Conservation (phyloP, 2,888 invertebrate genomes). For the Ichneumoninae sp. region DNA sequence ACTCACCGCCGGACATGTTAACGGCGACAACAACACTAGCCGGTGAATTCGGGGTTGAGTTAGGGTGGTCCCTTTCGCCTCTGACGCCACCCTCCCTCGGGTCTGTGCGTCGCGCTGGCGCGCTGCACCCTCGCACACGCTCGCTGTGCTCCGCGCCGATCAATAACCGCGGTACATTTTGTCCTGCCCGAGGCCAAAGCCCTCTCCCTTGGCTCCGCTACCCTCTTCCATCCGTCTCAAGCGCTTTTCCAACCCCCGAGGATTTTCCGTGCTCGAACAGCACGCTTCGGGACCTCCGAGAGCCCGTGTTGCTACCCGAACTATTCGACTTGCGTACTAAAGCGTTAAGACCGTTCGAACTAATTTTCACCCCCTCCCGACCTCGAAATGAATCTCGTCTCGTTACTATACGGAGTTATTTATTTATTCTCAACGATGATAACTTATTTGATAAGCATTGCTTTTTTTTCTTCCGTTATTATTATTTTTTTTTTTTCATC, state of each 20-base stretch:
- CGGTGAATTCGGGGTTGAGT: constrained; percentile 68
- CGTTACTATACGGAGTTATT: constrained; percentile 18
- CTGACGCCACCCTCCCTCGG: constrained; percentile 33
- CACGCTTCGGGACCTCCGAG: constrained; percentile 8
- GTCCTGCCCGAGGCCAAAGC: constrained; percentile 41
- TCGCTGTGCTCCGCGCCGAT: constrained; percentile 34
- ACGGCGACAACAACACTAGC: constrained; percentile 73
- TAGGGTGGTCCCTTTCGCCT: constrained; percentile 47
- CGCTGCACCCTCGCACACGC: constrained; percentile 40
- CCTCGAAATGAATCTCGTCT: not conserved
- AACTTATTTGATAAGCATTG: constrained; percentile 35
- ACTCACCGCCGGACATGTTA: constrained; percentile 81
- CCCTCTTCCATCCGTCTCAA: constrained; percentile 29
- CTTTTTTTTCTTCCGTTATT: not conserved
- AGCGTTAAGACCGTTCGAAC: not conserved
- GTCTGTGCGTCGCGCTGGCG: constrained; percentile 42
- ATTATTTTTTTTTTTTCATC: not conserved
- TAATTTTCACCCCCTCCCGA: not conserved
- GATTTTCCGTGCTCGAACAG: not conserved
- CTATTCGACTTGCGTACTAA: constrained; percentile 1
- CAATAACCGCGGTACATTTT: constrained; percentile 52
- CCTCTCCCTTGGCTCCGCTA: constrained; percentile 42
- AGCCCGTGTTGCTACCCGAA: constrained; percentile 32
- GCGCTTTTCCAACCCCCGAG: constrained; percentile 38
- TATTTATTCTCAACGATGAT: constrained; percentile 38